Evolutionary conservation across 2,888 invertebrate genomes (phyloP), one percentile per base, ranked within the genome.

Genomic region (Cephus pygmeus): DNA sequence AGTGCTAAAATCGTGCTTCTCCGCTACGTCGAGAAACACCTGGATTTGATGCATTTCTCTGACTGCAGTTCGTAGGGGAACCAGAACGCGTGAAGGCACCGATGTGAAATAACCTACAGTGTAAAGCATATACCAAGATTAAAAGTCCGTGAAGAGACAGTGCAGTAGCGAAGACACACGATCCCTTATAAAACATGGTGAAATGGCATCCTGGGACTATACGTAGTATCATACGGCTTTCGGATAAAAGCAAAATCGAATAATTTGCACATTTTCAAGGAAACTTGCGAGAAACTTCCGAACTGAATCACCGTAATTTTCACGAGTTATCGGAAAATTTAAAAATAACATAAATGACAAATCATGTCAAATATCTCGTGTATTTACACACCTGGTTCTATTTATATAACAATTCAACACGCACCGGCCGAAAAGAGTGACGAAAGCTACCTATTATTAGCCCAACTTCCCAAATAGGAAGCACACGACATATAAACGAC

Each of bases 81-180:
- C 31, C 33, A 34, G 11, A 31, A 71, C 12, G 33, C 71, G 15
- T 2, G 71, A 15, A 31, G 1, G 31, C 71, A 9, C 71, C 33
- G 71, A 71, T 34, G 33, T 31, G 71, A 71, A 71, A 33, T 71
- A 71, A 1, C 31, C 15, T 15, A 71, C 31, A 12, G 71, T 34
- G 71, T 15, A 6, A 31, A 15, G 30, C 23, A 34, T 31, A 12
- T 34, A 11, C 6, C 71, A 69, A 73, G 76, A 12, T 12, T 12
- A 71, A 34, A 23, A 56, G 23, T 56, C 56, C 23, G 2, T 2
- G 56, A 56, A 23, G 56, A 56, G 56, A 56, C 56, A 23, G 71
- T 23, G 71, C 31, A 15, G 84, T 80, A 81, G 85, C 85, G 80
- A 85, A 85, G 85, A 85, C 85, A 81, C 84, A 83, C 83, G 84